Evolutionary conservation across 2,113 vertebrate genomes (phyloP).

Genomic region (Percina caprodes): DNA sequence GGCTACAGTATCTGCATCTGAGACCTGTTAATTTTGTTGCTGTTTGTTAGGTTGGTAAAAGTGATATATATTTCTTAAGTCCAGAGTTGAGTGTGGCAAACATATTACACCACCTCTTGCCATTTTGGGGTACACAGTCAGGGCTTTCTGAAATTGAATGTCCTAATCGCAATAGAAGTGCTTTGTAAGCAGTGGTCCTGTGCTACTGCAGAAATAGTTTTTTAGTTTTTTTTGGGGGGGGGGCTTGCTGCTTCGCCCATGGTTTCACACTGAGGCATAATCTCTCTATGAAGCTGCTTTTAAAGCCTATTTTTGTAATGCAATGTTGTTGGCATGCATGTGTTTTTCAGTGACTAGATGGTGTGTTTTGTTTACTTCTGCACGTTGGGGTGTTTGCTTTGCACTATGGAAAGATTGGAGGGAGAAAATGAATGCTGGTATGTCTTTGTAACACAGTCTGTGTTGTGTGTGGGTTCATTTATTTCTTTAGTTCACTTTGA

Average conservation of each 20-base stretch:
- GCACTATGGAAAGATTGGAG: constrained; percentile 1
- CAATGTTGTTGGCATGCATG: neutral
- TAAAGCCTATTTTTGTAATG: constrained; percentile 9
- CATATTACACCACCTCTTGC: neutral
- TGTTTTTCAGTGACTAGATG: constrained; percentile 2
- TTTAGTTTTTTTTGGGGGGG: too few relatives aligned
- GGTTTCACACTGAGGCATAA: neutral
- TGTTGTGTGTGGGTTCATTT: neutral
- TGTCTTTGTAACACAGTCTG: neutral
- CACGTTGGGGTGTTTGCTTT: constrained; percentile 32
- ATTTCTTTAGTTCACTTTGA: neutral
- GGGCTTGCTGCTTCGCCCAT: neutral
- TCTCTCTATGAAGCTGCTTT: neutral
- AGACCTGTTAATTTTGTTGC: neutral
- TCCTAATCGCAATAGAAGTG: neutral
- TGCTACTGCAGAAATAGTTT: neutral
- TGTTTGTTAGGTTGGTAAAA: neutral
- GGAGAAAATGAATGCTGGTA: neutral
- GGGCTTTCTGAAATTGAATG: neutral
- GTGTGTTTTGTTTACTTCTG: constrained; percentile 38
- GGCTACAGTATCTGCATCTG: neutral
- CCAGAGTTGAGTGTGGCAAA: neutral
- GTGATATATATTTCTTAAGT: neutral
- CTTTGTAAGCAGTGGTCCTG: neutral
- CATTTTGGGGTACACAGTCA: neutral